phyloP scores from a whole-genome alignment of 2,113 vertebrate species.

The cat (Felis catus) region DNA sequence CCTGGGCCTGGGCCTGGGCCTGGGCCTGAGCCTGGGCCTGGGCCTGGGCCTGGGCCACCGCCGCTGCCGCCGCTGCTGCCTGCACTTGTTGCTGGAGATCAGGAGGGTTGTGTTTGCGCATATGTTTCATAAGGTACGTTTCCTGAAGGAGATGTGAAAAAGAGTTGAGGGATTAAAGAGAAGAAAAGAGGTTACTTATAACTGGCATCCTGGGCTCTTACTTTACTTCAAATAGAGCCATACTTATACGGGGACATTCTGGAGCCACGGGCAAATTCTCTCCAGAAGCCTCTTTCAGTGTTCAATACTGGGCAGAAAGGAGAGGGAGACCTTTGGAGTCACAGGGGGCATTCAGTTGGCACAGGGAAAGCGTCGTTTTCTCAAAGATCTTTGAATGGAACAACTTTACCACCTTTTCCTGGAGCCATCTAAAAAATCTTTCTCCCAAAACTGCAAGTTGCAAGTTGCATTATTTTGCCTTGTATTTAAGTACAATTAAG shows the following conservation, averaged over 20 bases:
- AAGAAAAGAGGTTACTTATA: background rate
- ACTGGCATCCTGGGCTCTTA: background rate
- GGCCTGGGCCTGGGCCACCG: slow-evolving; percentile 66
- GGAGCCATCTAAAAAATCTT: background rate
- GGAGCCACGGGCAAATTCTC: background rate
- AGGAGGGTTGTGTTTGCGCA: slow-evolving; percentile 98
- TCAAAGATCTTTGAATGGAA: background rate
- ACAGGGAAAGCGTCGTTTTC: background rate
- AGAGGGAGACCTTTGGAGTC: background rate
- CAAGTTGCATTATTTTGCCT: background rate
- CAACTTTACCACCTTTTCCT: slow-evolving; percentile 16
- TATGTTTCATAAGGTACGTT: slow-evolving; percentile 99
- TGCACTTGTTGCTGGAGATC: slow-evolving; percentile 86
- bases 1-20: slow-evolving; percentile 84
- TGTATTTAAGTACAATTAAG: slow-evolving; percentile 1
- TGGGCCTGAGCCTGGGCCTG: background rate
- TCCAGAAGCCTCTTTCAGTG: background rate
- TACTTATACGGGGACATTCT: background rate
- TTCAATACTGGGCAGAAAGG: background rate
- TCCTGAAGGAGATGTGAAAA: slow-evolving; percentile 86
- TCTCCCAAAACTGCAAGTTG: background rate
- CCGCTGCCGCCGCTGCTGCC: slow-evolving; percentile 80
- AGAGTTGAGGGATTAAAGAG: slow-evolving; percentile 48
- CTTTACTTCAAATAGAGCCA: accelerated
- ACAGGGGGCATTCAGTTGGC: background rate